Conservation (phyloP, 2,888 invertebrate genomes). For the Zhuqinia jingwanae region DNA sequence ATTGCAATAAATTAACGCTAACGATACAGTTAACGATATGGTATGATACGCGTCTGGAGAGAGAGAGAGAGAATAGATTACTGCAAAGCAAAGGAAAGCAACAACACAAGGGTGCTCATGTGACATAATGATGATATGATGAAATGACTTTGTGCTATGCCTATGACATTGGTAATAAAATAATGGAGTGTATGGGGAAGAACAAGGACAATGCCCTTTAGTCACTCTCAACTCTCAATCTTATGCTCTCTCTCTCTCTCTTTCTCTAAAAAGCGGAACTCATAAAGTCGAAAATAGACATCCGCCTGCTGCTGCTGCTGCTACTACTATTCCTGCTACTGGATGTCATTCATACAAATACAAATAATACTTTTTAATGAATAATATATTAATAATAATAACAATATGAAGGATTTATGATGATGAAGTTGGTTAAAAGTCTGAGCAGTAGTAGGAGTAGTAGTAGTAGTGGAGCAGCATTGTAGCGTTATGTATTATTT, state of each 20-base stretch:
- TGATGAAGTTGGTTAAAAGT: background rate
- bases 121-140: background rate
- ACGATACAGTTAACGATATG: background rate
- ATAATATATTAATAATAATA: background rate
- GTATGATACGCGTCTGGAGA: too few relatives aligned
- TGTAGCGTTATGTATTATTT: background rate
- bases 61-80: too few relatives aligned
- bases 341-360: too few relatives aligned
- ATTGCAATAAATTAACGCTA: background rate
- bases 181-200: background rate
- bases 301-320: too few relatives aligned
- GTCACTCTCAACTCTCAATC: too few relatives aligned
- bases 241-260: too few relatives aligned
- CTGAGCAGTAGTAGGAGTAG: background rate
- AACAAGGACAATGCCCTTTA: background rate
- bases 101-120: background rate
- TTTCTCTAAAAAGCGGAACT: too few relatives aligned
- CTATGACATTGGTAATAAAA: background rate
- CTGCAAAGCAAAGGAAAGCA: background rate
- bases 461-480: too few relatives aligned
- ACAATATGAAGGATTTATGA: too few relatives aligned
- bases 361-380: constrained; percentile 9
- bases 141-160: background rate
- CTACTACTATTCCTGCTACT: too few relatives aligned
- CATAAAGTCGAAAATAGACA: too few relatives aligned